Evolutionary conservation across 64 coral and sea anemone genomes (phyloP).

Genomic region (Pachyseris speciosa): DNA sequence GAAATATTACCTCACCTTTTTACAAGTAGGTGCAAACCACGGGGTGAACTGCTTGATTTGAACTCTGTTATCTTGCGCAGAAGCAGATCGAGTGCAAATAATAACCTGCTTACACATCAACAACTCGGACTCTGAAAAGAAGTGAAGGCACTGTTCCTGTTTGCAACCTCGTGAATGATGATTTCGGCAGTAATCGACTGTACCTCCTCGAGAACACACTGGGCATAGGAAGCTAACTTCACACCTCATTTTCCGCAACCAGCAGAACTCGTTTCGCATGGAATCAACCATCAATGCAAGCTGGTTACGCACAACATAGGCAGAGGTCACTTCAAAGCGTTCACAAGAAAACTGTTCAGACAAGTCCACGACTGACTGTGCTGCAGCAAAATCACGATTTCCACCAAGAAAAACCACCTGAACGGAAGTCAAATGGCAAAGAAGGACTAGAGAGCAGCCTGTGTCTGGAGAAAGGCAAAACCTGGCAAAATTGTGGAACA

Average conservation of each 20-base stretch:
- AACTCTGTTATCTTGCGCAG: no score
- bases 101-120: no score
- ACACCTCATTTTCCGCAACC: background rate
- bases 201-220: background rate
- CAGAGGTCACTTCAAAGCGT: background rate
- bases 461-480: background rate
- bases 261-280: background rate
- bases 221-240: background rate
- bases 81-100: no score
- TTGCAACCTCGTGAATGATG: background rate
- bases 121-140: background rate
- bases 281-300: background rate
- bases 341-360: background rate
- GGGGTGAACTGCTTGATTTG: no score
- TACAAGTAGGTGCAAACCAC: no score
- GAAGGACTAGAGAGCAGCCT: background rate
- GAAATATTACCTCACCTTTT: no score
- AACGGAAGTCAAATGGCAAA: background rate
- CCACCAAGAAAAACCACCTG: background rate
- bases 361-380: background rate
- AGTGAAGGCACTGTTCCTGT: conserved; percentile 9
- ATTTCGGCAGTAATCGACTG: background rate
- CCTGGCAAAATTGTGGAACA: conserved; percentile 10
- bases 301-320: background rate
- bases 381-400: background rate